Percentiles rank a stretch among this genome's conserved stretches.
These are phyloP conservation scores for Phylloscopus trochiloides DNA, from an alignment of 2,113 vertebrate genomes.

Conservation along the genomic window DNA sequence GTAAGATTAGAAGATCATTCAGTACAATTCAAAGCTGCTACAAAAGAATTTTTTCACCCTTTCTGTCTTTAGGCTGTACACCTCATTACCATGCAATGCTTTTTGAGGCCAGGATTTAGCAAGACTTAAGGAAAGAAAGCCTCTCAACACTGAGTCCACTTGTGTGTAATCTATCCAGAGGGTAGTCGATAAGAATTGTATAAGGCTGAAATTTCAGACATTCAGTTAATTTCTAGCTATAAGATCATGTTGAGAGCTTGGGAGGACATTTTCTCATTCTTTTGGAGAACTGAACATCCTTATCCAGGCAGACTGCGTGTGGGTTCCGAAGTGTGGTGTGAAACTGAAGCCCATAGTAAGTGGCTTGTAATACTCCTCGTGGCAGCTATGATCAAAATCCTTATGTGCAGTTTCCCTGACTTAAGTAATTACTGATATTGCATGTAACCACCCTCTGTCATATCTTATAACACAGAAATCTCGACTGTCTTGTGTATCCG, in stretches of 20 bases:
- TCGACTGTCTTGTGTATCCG: background rate
- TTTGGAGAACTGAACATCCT: background rate
- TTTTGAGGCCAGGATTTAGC: background rate
- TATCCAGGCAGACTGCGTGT: rapidly evolving
- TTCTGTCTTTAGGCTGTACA: background rate
- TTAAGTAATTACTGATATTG: background rate
- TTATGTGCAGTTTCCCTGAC: background rate
- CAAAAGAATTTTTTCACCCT: background rate
- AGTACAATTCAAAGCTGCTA: background rate
- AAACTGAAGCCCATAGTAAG: background rate
- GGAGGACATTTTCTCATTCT: background rate
- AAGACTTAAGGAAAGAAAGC: background rate
- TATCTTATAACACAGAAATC: background rate
- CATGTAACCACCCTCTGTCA: background rate
- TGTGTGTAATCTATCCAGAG: background rate
- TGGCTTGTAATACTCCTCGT: background rate
- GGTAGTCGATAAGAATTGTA: background rate
- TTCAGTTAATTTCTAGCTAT: background rate
- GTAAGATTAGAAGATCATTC: background rate
- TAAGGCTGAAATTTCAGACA: background rate
- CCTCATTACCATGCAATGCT: background rate
- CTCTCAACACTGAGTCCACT: background rate
- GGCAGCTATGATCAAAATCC: background rate
- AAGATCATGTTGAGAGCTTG: background rate
- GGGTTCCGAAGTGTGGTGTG: background rate